Evolutionary conservation across 1,140 invertebrate species (phyloP), one percentile per base, ranked within the genome.

Genomic region (Pteromalus puparum): DNA sequence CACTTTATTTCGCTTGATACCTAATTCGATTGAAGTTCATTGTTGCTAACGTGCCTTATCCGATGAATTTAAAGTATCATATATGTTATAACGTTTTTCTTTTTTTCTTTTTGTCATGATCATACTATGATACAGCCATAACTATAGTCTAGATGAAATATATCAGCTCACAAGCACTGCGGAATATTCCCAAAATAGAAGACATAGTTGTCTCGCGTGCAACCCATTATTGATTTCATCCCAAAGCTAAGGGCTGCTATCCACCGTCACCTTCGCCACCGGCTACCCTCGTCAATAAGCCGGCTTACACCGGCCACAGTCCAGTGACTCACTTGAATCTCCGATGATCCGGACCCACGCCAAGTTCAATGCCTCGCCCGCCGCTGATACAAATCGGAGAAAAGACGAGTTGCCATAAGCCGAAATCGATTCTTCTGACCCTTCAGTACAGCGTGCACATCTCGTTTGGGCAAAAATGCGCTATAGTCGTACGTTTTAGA

Each of bases 191-290:
- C 13, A 48, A n/a, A 61, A 61, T 34, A 34, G 18, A 61, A 61
- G 53, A 61, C 53, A 21, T 18, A 18, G 46, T 18, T 48, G 2
- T 15, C 46, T 48, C 53, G 53, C 53, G 53, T 61, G 53, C 53
- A 61, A 30, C 2, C 7, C 21, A 12, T 76, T 83, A 83, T 83
- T 77, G 81, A 83, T 76, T 42, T 30, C 34, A n/a, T 67, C 15
- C 26, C 2, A 68, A 68, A 83, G 2, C n/a, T 13, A 75, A 70
- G 34, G 48, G 21, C 65, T 13, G 76, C 28, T 6, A 15, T 1
- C 28, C 28, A 67, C n/a, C 9, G 1, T n/a, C 24, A n/a, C 28
- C 21, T 75, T 24, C 24, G 30, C 70, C 81, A 53, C 48, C 30
- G 65, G 1, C 42, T n/a, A 73, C 61, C 72, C 72, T 77, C 21